Evolutionary conservation across 2,113 vertebrate genomes (phyloP).

Genomic region (Urocolius indicus): DNA sequence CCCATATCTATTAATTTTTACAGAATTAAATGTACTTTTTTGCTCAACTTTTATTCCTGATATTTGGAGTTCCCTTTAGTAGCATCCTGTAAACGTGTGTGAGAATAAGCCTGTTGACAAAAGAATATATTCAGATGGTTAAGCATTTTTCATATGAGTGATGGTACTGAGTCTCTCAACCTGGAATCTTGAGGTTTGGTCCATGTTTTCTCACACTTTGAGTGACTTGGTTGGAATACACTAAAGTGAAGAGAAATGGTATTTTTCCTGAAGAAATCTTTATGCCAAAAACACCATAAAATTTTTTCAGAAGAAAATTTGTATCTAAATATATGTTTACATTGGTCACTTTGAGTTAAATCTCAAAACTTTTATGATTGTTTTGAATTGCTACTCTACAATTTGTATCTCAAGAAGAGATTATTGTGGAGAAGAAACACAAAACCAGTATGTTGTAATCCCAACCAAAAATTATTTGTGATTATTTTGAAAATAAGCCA

Average conservation of each 20-base stretch:
- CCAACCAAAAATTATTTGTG: neutral
- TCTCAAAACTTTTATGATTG: neutral
- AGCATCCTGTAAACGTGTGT: neutral
- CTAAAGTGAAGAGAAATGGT: neutral
- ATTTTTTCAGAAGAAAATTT: neutral
- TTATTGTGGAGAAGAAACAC: neutral
- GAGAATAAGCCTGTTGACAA: neutral
- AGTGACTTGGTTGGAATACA: neutral
- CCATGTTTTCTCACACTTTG: neutral
- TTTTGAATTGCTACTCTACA: neutral
- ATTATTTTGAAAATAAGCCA: neutral
- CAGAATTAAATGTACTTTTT: neutral
- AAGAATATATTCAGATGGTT: neutral
- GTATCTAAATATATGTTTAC: neutral
- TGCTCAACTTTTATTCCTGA: neutral
- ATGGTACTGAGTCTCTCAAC: neutral
- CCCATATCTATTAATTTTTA: neutral
- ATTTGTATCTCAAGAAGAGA: neutral
- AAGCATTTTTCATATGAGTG: neutral
- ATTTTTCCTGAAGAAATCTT: neutral
- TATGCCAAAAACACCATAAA: neutral
- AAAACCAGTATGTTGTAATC: neutral
- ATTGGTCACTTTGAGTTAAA: neutral
- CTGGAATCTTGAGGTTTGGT: neutral
- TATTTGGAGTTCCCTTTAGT: neutral